These are phyloP conservation scores for Rhamnusium bicolor DNA, from an alignment of 2,888 invertebrate genomes.

Conservation along the genomic window DNA sequence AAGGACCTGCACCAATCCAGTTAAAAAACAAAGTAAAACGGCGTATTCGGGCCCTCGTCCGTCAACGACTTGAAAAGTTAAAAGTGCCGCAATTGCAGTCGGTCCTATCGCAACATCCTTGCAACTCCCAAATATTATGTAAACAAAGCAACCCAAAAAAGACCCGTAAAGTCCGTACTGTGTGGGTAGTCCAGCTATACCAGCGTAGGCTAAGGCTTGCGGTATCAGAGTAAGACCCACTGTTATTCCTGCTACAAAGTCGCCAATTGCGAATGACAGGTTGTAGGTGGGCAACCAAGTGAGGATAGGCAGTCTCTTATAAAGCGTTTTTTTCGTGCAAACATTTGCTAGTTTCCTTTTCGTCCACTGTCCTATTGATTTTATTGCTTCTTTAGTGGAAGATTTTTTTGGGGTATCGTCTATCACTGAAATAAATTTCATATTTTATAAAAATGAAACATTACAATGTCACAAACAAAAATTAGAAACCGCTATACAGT, in stretches of 20 bases:
- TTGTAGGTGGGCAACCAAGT: constrained; percentile 86
- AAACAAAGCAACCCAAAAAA: constrained; percentile 93
- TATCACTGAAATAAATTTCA: constrained; percentile 6
- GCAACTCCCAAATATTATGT: constrained; percentile 92
- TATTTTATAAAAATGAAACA: too few relatives aligned
- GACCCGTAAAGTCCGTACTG: constrained; percentile 94
- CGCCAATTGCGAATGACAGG: constrained; percentile 85
- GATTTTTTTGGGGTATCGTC: constrained; percentile 1
- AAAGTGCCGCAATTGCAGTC: constrained; percentile 90
- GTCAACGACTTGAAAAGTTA: constrained; percentile 85
- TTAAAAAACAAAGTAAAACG: constrained; percentile 82
- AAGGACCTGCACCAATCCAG: constrained; percentile 82
- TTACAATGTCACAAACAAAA: too few relatives aligned
- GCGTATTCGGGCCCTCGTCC: constrained; percentile 79
- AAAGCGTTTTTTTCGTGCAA: constrained; percentile 82
- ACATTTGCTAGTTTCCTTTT: constrained; percentile 70
- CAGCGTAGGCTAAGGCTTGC: constrained; percentile 83
- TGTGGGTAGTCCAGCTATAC: constrained; percentile 76
- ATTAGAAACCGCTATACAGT: too few relatives aligned
- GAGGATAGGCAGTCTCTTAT: constrained; percentile 83
- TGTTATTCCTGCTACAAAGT: constrained; percentile 87
- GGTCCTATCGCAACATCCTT: constrained; percentile 95
- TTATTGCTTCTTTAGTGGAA: constrained; percentile 47
- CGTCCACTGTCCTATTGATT: constrained; percentile 66
- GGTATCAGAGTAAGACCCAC: constrained; percentile 95